Conservation (phyloP, 2,888 invertebrate genomes). For the Euclidia mi region DNA sequence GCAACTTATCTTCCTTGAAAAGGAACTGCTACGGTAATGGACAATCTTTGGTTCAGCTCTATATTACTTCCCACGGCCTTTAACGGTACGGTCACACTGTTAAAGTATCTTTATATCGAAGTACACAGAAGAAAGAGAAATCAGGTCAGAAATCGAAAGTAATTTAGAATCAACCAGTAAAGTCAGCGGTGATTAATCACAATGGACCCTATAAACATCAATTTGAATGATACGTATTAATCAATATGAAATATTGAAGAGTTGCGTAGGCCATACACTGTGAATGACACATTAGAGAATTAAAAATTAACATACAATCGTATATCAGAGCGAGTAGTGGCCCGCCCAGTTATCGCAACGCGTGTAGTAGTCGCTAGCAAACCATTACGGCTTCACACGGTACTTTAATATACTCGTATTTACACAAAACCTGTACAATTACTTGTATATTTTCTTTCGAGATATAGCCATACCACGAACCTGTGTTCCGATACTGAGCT, state of each 20-base stretch:
- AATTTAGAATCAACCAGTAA: conserved; percentile 8
- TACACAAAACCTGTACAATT: no score
- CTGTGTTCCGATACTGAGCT: no score
- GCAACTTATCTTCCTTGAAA: no score
- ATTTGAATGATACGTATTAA: conserved; percentile 28
- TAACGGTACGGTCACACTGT: no score
- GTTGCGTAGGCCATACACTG: conserved; percentile 38
- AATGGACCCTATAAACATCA: conserved; percentile 29
- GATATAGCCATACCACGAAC: no score
- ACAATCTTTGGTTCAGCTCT: no score
- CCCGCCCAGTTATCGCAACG: neutral
- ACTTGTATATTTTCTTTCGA: no score
- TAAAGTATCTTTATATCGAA: no score
- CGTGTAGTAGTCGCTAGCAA: neutral
- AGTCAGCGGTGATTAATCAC: conserved; percentile 31
- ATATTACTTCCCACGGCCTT: no score
- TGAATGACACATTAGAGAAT: conserved; percentile 46
- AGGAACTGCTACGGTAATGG: no score
- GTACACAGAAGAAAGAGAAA: conserved; percentile 1
- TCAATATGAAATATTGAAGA: conserved; percentile 37
- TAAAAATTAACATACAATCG: conserved; percentile 56
- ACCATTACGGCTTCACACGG: no score
- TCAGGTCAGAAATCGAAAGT: conserved; percentile 30
- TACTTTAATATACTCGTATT: no score
- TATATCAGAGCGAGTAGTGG: conserved; percentile 32